Percentiles rank a stretch among this genome's conserved stretches.
phyloP scores from a whole-genome alignment of 2,797 vertebrate genomes.

The Hydrocynus forskahlii region DNA sequence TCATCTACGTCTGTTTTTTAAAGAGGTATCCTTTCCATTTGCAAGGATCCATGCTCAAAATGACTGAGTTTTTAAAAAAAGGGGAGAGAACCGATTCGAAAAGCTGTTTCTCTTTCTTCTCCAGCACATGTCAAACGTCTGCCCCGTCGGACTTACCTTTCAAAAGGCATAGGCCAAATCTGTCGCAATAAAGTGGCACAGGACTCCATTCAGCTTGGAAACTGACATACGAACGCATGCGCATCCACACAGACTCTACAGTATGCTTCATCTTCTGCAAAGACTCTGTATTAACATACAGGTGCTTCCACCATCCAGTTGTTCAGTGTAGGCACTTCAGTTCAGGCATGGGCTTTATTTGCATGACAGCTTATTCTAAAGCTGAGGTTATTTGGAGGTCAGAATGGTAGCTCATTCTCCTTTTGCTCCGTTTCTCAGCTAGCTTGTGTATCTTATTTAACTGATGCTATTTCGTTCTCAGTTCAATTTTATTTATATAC shows the following conservation, averaged over 20 bases:
- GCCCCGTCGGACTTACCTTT: slow-evolving; percentile 3
- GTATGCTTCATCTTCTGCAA: slow-evolving; percentile 49
- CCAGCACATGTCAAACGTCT: slow-evolving; percentile 48
- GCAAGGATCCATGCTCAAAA: slow-evolving; percentile 67
- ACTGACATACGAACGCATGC: slow-evolving; percentile 46
- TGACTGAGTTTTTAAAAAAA: slow-evolving; percentile 57
- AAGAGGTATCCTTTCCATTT: slow-evolving; percentile 78
- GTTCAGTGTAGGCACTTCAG: slow-evolving; percentile 62
- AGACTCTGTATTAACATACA: slow-evolving; percentile 76
- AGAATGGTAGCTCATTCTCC: slow-evolving; percentile 1
- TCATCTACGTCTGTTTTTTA: slow-evolving; percentile 63
- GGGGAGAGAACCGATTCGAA: slow-evolving; percentile 68
- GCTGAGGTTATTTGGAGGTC: slow-evolving; percentile 29
- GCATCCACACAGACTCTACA: slow-evolving; percentile 51
- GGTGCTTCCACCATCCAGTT: slow-evolving; percentile 70
- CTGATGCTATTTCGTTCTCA: not conserved
- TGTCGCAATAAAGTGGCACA: slow-evolving; percentile 42
- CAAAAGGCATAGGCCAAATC: not conserved
- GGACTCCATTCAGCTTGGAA: slow-evolving; percentile 35
- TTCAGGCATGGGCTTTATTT: slow-evolving; percentile 60
- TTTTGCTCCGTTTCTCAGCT: not conserved
- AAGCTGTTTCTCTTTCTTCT: slow-evolving; percentile 57
- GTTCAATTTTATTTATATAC: too few species aligned
- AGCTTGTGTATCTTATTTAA: not conserved
- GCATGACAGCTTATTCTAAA: slow-evolving; percentile 17